Base-by-base conservation (phyloP, 1,140 invertebrate species). In the Nomia melanderi region DNA sequence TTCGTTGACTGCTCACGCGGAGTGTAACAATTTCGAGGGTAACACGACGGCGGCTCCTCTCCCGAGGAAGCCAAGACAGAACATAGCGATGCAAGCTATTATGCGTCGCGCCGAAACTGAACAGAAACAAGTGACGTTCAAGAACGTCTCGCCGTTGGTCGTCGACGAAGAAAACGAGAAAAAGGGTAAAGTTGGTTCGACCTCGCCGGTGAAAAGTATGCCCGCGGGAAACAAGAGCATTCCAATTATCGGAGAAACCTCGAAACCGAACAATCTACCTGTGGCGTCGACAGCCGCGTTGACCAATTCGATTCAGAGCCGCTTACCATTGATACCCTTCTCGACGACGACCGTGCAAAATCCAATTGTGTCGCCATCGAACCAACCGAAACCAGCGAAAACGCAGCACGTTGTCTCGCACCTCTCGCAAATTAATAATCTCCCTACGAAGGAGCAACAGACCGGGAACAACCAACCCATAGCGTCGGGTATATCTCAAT, bases 11-110 rank as follows among this genome's bases (percentile, higher is more conserved):
- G 66, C 56, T n/a, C 71, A 72, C 39, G 82, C 76, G 0, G 79
- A 85, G 36, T 53, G n/a, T 1, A 54, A 25, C 25, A 60, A n/a
- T 41, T 65, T 65, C 2, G 72, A 76, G 17, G 84, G 63, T 6
- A 83, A 63, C 17, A 20, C n/a, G 47, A 54, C 86, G 27, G 53
- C 72, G 17, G 78, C 41, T 4, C 20, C 87, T 0, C 70, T 81
- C 0, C 73, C 86, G 86, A 82, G 91, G 78, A 87, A 93, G 91
- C 86, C 91, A 77, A 87, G 95, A 86, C 93, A 94, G 75, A 96
- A 96, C 89, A 94, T 96, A 66, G 96, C 95, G 1, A 94, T 97
- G 93, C 96, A 96, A 87, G 95, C 96, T 75, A 95, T 96, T 83
- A 94, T 95, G 92, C 86, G 88, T 23, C 87, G 90, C 9, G 90